Base-by-base conservation (phyloP, 2,888 invertebrate species). In the Drosophila birchii region DNA sequence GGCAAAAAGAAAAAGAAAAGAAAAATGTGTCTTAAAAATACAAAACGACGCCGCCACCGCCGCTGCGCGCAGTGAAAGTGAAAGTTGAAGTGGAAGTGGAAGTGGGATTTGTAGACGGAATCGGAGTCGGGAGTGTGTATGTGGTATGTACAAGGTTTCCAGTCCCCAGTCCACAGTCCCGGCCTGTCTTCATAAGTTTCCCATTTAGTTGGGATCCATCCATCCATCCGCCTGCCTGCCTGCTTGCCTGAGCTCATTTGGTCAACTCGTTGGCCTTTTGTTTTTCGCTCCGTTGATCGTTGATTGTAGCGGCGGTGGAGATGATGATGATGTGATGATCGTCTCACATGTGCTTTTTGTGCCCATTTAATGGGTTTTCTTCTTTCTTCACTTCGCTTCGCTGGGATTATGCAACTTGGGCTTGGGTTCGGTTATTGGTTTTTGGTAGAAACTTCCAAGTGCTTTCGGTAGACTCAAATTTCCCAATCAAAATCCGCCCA, bases 41-140 rank as follows among this genome's bases (percentile, higher is more conserved):
- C 68, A 68, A 64, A 72, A 75, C n/a, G n/a, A 74, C 66, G 71
- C 11, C 12, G 58, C 56, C 73, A 66, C 39, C 70, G 66, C 72
- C 53, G 74, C 72, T 51, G 74, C 78, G 34, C 74, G 67, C 89
- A 87, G 86, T 90, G 86, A 87, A 87, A 87, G 86, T 87, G 86
- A 87, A 87, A 87, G 86, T 88, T 88, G 70, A 72, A 67, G 49
- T 64, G 45, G 64, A 64, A 64, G 57, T 36, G 18, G 55, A 20
- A 51, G 49, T 57, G 43, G 56, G 44, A 32, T 32, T 32, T 32
- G 56, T 26, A 62, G 32, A 64, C 34, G 64, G 49, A 64, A 41
- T 64, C 63, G 45, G 45, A 32, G 29, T 26, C 26, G 26, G 59
- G 29, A 26, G 56, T 41, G 54, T 58, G 57, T 38, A 53, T 74